Evolutionary conservation across 2,888 invertebrate species (phyloP), one percentile per base, ranked within the genome.

Genomic region (Hemistola chrysoprasaria): DNA sequence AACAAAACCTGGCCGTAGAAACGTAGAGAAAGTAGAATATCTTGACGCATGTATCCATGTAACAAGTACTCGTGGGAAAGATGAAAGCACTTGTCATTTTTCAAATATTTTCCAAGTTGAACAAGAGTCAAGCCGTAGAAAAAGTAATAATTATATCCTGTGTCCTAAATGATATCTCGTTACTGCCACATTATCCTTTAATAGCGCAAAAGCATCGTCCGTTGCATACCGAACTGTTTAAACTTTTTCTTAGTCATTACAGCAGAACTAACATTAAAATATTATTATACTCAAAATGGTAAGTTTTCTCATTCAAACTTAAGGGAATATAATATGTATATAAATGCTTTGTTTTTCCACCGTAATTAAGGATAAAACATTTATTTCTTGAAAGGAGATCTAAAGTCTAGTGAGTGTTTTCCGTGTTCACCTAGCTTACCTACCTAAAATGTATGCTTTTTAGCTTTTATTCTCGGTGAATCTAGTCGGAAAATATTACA

Each of bases 401-500:
- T 16, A 16, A 16, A 16, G 16, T 16, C 16, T 16, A n/a, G 11
- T 5, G n/a, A 28, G 16, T 16, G 16, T 16, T 16, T 16, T 16
- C n/a, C n/a, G 16, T 16, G 16, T 16, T 16, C 26, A 40, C 16
- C 2, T 16, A 16, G 16, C 16, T 16, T 16, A 3, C 4, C 16
- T 16, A 16, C 16, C 3, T 16, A 32, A 44, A 47, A 40, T 42
- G 27, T 21, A 37, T 2, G 3, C 4, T 16, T 16, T 16, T 2
- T 16, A 16, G 4, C 16, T 16, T 16, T 16, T 64, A 64, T 62
- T 53, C 50, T 30, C 34, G 38, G 59, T 69, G 67, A 70, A 64
- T 71, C 66, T 56, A 59, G 3, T 16, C 59, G 53, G 61, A 55
- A 60, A 57, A 59, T 56, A 56, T n/a, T 62, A 61, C 66, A 71